These are phyloP conservation scores for Ptyas mucosa DNA, from an alignment of 2,113 vertebrate genomes.

Conservation along the genomic window DNA sequence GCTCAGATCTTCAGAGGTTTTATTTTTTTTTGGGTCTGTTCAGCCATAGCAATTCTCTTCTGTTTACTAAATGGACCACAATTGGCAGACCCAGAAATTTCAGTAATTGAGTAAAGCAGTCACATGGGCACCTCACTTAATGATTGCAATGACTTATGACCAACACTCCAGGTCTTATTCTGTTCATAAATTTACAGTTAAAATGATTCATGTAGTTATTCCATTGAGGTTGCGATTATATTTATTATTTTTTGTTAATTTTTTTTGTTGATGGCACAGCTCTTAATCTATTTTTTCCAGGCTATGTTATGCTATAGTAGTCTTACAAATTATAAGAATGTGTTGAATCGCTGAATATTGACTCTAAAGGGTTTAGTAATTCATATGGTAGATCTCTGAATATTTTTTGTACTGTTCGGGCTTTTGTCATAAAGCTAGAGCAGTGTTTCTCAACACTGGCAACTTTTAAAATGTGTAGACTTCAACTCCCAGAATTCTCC, in stretches of 20 bases:
- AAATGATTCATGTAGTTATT: neutral
- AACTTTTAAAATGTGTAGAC: neutral
- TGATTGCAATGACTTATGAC: neutral
- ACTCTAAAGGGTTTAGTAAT: neutral
- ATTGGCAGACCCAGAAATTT: neutral
- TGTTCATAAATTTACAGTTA: neutral
- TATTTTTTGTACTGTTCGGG: neutral
- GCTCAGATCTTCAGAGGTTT: neutral
- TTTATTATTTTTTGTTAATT: neutral
- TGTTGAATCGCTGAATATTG: neutral
- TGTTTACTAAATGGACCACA: neutral
- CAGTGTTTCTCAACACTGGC: neutral
- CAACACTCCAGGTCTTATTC: neutral
- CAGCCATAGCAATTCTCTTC: neutral
- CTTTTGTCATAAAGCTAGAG: neutral
- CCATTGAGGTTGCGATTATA: neutral
- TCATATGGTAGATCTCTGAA: neutral
- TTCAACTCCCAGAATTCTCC: neutral
- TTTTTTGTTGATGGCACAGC: neutral
- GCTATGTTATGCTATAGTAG: neutral
- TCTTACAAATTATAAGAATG: neutral
- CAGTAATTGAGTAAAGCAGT: neutral
- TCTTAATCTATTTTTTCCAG: neutral
- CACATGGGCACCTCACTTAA: neutral
- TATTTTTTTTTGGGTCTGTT: neutral